phyloP scores from a whole-genome alignment of 1,140 invertebrate species.

The Drosophila lini region DNA sequence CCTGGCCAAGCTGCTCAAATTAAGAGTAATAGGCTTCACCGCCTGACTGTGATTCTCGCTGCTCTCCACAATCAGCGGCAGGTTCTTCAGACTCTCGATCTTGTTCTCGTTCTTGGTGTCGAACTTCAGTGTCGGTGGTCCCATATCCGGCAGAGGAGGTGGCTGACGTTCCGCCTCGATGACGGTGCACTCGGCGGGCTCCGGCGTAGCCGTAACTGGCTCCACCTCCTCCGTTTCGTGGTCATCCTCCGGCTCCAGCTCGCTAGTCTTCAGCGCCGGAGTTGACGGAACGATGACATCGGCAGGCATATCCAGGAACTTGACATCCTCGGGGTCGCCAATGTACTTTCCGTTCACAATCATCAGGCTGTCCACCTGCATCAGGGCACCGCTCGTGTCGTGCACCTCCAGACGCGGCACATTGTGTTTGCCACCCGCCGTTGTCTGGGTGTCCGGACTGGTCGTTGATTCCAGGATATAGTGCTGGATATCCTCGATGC shows the following conservation, averaged over 20 bases:
- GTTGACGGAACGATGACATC: conserved; percentile 64
- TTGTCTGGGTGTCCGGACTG: conserved; percentile 83
- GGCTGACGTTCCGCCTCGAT: conserved; percentile 57
- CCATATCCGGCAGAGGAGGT: conserved; percentile 66
- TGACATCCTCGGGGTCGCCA: conserved; percentile 83
- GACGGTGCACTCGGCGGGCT: conserved; percentile 73
- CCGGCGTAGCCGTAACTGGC: conserved; percentile 74
- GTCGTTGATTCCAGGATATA: conserved; percentile 83
- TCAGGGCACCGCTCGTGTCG: conserved; percentile 87
- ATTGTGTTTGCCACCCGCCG: conserved; percentile 62
- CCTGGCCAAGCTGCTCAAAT: conserved; percentile 58
- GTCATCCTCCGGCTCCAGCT: conserved; percentile 62
- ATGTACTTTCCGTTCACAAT: conserved; percentile 85
- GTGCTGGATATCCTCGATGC: conserved; percentile 83
- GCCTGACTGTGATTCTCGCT: conserved; percentile 59
- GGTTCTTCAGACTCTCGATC: conserved; percentile 79
- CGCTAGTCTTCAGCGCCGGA: conserved; percentile 62
- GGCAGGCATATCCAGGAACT: conserved; percentile 75
- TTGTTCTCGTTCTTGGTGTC: conserved; percentile 84
- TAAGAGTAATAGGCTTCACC: conserved; percentile 72
- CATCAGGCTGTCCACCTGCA: conserved; percentile 87
- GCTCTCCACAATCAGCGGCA: conserved; percentile 76
- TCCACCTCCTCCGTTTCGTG: conserved; percentile 66
- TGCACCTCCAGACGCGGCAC: conserved; percentile 88
- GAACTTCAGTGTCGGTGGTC: conserved; percentile 73